These are phyloP conservation scores for Dermochelys coriacea DNA, from an alignment of 2,797 vertebrate genomes.

Conservation along the genomic window DNA sequence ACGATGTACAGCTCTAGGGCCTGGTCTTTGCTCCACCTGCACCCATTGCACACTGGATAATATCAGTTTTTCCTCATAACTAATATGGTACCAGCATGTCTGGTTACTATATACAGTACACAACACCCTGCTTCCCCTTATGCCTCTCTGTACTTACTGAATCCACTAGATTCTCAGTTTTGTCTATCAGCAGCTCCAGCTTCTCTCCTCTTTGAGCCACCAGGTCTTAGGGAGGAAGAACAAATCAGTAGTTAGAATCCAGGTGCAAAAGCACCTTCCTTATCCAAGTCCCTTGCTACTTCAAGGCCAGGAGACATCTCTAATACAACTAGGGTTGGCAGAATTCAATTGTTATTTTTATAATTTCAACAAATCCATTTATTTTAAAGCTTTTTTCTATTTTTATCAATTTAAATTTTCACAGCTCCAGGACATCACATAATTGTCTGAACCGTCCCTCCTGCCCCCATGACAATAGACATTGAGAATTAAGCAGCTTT, in stretches of 20 bases:
- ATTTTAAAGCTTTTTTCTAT: not conserved
- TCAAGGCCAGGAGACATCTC: not conserved
- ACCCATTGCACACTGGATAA: accelerated
- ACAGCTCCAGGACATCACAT: not conserved
- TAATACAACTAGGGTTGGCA: not conserved
- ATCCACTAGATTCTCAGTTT: conserved; percentile 98
- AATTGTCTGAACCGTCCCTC: not conserved
- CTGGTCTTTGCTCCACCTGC: not conserved
- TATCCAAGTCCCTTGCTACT: not conserved
- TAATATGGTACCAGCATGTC: not conserved
- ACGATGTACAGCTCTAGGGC: accelerated
- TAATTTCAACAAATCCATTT: not conserved
- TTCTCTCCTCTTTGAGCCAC: conserved; percentile 98
- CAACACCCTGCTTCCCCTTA: too few relatives aligned
- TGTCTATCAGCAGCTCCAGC: conserved; percentile 96
- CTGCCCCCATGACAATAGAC: not conserved
- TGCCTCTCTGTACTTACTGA: conserved; percentile 86
- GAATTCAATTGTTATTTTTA: not conserved
- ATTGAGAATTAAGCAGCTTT: too few relatives aligned
- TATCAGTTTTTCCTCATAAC: not conserved
- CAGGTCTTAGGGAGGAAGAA: conserved; percentile 85
- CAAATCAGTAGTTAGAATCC: not conserved
- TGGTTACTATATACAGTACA: not conserved
- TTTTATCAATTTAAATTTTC: not conserved
- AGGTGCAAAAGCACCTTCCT: not conserved